Evolutionary conservation across 2,888 invertebrate species (phyloP).

Genomic region (Anagyrus pseudococci): DNA sequence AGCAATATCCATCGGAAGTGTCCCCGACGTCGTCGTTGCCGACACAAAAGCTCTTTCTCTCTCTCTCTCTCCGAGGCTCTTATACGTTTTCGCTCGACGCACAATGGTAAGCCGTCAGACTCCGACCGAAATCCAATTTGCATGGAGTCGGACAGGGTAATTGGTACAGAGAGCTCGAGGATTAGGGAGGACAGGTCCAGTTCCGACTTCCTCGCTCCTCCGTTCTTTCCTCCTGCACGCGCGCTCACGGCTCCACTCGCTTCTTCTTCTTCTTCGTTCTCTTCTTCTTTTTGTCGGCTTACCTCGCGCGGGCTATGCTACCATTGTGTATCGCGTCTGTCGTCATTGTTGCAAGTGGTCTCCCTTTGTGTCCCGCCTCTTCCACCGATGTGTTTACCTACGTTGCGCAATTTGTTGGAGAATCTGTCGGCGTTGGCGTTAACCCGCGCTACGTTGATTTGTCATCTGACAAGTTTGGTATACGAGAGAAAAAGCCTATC

Average conservation of each 20-base stretch:
- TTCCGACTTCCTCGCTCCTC: slow-evolving; percentile 19
- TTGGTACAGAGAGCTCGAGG: slow-evolving; percentile 49
- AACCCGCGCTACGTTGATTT: too few relatives aligned
- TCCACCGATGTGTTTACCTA: not conserved
- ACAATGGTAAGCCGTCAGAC: slow-evolving; percentile 27
- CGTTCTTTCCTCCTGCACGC: not conserved
- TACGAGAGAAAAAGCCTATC: too few relatives aligned
- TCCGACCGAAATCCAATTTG: slow-evolving; percentile 57
- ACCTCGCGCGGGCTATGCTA: not conserved
- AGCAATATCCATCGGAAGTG: too few relatives aligned
- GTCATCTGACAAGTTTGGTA: too few relatives aligned
- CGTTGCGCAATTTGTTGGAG: slow-evolving; percentile 21
- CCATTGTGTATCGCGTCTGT: slow-evolving; percentile 6
- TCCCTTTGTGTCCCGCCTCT: slow-evolving; percentile 11
- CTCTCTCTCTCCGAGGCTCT: too few relatives aligned
- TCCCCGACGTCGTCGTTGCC: too few relatives aligned
- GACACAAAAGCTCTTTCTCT: too few relatives aligned
- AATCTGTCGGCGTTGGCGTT: too few relatives aligned
- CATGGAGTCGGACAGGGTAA: slow-evolving; percentile 53
- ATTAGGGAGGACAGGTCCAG: slow-evolving; percentile 42
- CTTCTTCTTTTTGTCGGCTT: not conserved
- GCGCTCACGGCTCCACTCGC: not conserved
- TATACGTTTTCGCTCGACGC: not conserved
- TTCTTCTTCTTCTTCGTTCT: not conserved
- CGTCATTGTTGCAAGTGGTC: slow-evolving; percentile 5